phyloP scores from a whole-genome alignment of 2,797 vertebrate genomes.

The Erethizon dorsatum region DNA sequence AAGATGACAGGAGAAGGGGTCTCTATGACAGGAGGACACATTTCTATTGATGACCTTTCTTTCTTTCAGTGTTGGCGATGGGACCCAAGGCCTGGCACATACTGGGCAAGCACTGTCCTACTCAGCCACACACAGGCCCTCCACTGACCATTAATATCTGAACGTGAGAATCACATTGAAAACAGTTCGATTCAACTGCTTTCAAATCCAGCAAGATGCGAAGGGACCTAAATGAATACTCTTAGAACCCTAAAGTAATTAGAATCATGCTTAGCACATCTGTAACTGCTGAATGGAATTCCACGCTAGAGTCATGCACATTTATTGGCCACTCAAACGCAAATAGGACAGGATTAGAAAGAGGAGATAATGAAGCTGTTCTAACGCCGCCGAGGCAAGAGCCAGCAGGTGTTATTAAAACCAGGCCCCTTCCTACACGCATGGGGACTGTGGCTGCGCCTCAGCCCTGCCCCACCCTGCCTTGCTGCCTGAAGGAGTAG shows the following conservation, averaged over 20 bases:
- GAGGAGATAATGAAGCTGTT: neutral
- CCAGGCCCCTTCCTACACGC: neutral
- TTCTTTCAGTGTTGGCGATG: neutral
- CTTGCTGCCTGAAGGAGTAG: neutral
- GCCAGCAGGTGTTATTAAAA: neutral
- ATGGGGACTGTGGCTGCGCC: neutral
- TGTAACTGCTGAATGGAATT: neutral
- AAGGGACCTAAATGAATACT: neutral
- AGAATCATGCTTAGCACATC: neutral
- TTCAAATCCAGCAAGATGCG: neutral
- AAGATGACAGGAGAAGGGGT: conserved; percentile 54
- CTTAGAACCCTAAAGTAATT: neutral
- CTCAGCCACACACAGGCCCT: too few species aligned
- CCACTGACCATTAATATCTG: neutral
- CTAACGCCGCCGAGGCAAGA: neutral
- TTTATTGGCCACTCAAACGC: neutral
- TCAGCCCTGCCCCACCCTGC: neutral
- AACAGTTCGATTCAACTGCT: neutral
- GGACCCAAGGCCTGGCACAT: neutral
- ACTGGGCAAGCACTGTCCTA: neutral
- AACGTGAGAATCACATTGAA: neutral
- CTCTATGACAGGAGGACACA: neutral
- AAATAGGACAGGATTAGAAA: neutral
- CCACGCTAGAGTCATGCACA: neutral
- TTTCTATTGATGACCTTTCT: neutral